Evolutionary conservation across 2,113 vertebrate genomes (phyloP), one percentile per base, ranked within the genome.

Genomic region (Chrysochloris asiatica): DNA sequence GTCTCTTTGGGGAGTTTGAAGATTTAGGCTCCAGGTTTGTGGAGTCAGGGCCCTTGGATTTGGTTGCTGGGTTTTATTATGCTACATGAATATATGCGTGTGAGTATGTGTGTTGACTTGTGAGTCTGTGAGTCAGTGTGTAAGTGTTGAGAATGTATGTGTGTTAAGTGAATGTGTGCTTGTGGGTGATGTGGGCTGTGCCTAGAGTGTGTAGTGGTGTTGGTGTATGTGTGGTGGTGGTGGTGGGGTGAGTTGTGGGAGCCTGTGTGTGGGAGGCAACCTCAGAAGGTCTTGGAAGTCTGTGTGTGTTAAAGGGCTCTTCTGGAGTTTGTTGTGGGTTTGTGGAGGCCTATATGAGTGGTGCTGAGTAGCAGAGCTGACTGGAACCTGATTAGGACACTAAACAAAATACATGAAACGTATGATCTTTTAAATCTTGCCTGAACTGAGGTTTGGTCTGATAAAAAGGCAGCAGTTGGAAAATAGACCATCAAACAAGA

Each of bases 361-460:
- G 83, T 28, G 73, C 65, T 89, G 65, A 38, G 65, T 52, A 56
- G 94, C 94, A 97, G 97, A 95, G 94, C 93, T 96, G 92, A 94
- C 92, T 97, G 94, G 72, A 95, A 96, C 96, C 59, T 85, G 94
- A 98, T 97, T 97, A 97, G 95, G 95, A 95, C 92, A 96, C 95
- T 93, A 96, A 97, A 95, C 93, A 93, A 97, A 97, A 97, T 97
- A 96, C 92, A 97, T 95, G 93, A 96, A 97, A 97, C 84, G 94
- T 97, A 86, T 92, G 95, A 96, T 96, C 93, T 96, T 95, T 78
- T 96, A 96, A 96, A 96, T 45, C 84, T 90, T 92, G 77, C 93
- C 59, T 83, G 96, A 93, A 83, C 48, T 97, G 96, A 97, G 96
- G 95, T 96, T 96, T 95, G 63, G 78, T 91, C 93, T 96, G 94